A percentile compares a stretch with the other conserved stretches of the same genome.
These are phyloP conservation scores for Morelia viridis DNA, from an alignment of 2,797 vertebrate species.

Conservation along the genomic window DNA sequence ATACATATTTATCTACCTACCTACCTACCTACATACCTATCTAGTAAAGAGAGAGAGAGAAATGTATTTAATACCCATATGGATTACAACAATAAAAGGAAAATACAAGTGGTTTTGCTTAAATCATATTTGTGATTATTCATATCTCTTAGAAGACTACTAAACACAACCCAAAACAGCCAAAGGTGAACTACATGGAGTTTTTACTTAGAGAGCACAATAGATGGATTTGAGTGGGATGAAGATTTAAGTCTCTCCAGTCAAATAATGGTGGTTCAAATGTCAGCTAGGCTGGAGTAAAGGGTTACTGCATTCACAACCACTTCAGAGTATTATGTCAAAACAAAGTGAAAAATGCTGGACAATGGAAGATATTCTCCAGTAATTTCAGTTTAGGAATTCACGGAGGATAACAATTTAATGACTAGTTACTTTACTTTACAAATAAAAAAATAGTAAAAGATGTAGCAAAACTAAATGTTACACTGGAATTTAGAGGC, in stretches of 20 bases:
- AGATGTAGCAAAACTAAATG: background rate
- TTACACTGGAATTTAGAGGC: background rate
- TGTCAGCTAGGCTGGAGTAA: conserved; percentile 11
- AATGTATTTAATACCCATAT: conserved; percentile 25
- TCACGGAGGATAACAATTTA: conserved; percentile 24
- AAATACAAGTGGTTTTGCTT: background rate
- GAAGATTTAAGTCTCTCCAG: conserved; percentile 26
- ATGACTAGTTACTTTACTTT: background rate
- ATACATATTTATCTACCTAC: background rate
- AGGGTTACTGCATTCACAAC: conserved; percentile 2
- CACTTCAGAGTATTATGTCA: background rate
- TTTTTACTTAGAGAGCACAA: conserved; percentile 11
- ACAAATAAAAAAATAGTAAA: background rate
- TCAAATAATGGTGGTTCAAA: conserved; percentile 12
- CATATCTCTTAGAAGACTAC: conserved; percentile 22
- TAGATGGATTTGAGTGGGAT: conserved; percentile 17
- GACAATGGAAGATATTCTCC: conserved; percentile 7
- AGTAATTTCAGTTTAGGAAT: background rate
- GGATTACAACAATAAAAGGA: conserved; percentile 37
- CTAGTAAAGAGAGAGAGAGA: conserved; percentile 4
- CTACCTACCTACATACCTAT: background rate
- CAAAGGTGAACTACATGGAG: background rate
- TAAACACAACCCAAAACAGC: conserved; percentile 11
- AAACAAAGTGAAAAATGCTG: conserved; percentile 28
- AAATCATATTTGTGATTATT: background rate